These are phyloP conservation scores for Pammene fasciana DNA, from an alignment of 2,888 invertebrate genomes.

Conservation along the genomic window DNA sequence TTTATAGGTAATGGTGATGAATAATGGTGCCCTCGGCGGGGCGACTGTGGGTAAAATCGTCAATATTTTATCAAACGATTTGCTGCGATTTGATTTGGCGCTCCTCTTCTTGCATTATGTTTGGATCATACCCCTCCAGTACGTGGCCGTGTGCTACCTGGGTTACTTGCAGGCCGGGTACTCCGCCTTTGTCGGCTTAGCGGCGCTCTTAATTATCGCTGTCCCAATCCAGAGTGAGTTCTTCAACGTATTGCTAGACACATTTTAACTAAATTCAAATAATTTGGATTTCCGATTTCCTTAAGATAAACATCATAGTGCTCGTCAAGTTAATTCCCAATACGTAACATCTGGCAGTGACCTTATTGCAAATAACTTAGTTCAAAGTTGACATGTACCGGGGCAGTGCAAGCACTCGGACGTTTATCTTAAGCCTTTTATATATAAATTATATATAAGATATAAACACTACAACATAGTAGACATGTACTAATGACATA, in stretches of 20 bases:
- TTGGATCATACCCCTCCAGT: conserved; percentile 89
- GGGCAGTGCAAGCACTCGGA: no score
- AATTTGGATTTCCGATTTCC: no score
- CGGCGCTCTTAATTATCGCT: conserved; percentile 85
- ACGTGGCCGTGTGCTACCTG: conserved; percentile 86
- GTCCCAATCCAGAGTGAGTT: conserved; percentile 89
- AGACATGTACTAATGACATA: background rate
- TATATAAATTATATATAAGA: no score
- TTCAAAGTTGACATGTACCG: no score
- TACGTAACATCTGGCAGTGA: no score
- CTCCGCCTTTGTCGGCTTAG: conserved; percentile 87
- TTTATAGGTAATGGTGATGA: conserved; percentile 77
- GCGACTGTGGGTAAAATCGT: conserved; percentile 94
- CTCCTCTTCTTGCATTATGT: conserved; percentile 89
- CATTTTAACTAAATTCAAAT: no score
- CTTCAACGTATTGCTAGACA: background rate
- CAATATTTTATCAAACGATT: conserved; percentile 94
- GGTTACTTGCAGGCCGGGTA: conserved; percentile 87
- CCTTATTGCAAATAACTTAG: no score
- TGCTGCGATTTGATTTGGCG: conserved; percentile 91
- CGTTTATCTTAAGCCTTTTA: no score
- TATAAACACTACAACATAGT: no score
- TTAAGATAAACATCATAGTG: no score
- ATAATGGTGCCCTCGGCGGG: conserved; percentile 86
- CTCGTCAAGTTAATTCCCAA: no score